Percentiles rank a stretch among this genome's conserved stretches.
phyloP scores from a whole-genome alignment of 2,888 invertebrate genomes.

The Taenaris catops region DNA sequence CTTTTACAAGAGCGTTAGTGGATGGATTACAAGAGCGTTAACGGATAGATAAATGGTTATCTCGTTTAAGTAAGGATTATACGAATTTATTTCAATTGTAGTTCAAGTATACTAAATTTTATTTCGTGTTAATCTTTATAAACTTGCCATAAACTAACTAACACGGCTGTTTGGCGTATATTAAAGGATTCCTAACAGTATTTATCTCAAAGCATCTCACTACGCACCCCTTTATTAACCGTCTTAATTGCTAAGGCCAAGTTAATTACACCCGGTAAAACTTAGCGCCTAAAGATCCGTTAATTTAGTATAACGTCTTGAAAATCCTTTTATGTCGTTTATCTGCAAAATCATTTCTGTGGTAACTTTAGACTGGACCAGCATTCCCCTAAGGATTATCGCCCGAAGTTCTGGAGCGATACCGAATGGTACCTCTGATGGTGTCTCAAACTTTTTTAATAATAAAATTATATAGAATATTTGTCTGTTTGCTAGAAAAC shows the following conservation, averaged over 20 bases:
- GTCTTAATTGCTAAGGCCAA: slow-evolving; percentile 75
- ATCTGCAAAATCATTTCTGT: slow-evolving; percentile 31
- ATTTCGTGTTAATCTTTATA: slow-evolving; percentile 1
- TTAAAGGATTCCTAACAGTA: slow-evolving; percentile 72
- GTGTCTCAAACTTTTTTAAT: slow-evolving; percentile 50
- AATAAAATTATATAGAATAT: slow-evolving; percentile 69
- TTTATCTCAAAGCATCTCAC: slow-evolving; percentile 69
- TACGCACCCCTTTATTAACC: slow-evolving; percentile 74
- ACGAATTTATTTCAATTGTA: no score
- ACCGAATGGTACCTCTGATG: slow-evolving; percentile 54
- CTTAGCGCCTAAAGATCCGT: slow-evolving; percentile 68
- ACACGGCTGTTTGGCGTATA: slow-evolving; percentile 58
- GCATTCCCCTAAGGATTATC: slow-evolving; percentile 41
- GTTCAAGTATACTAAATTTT: no score
- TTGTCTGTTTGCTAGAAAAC: slow-evolving; percentile 57
- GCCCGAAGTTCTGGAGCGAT: slow-evolving; percentile 44
- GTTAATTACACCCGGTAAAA: slow-evolving; percentile 70
- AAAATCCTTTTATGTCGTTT: slow-evolving; percentile 61
- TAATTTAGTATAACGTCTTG: slow-evolving; percentile 56
- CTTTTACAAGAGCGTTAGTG: no score
- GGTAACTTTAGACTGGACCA: slow-evolving; percentile 15
- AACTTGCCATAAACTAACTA: slow-evolving; percentile 13
- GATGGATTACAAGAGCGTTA: no score
- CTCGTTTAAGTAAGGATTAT: no score
- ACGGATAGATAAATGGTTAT: no score